Percentiles rank a stretch among this genome's conserved stretches.
These are phyloP conservation scores for Diloba caeruleocephala DNA, from an alignment of 2,888 invertebrate species.

Conservation along the genomic window DNA sequence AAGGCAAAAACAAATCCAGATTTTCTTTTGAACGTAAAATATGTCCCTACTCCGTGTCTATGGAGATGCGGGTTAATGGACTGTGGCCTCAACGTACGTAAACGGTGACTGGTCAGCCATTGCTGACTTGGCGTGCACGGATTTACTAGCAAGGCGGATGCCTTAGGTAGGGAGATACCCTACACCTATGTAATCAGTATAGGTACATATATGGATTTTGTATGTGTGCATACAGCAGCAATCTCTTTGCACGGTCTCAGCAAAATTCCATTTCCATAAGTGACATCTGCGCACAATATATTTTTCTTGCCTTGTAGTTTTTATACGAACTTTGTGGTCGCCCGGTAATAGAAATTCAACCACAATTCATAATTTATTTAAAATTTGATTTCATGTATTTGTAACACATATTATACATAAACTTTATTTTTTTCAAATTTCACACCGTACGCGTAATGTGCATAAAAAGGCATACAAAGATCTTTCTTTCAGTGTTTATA, in stretches of 20 bases:
- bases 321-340: too few relatives aligned
- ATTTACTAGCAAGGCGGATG: conserved; percentile 37
- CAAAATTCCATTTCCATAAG: conserved; percentile 15
- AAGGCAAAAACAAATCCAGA: not conserved
- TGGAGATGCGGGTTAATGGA: conserved; percentile 51
- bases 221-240: conserved; percentile 10
- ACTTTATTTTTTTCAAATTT: too few relatives aligned
- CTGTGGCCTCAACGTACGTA: conserved; percentile 34
- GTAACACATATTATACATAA: too few relatives aligned
- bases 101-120: conserved; percentile 42
- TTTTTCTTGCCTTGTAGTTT: too few relatives aligned
- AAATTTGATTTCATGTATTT: too few relatives aligned
- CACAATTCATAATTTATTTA: too few relatives aligned
- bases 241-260: conserved; percentile 9
- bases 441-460: too few relatives aligned
- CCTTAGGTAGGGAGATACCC: conserved; percentile 5
- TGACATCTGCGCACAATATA: too few relatives aligned
- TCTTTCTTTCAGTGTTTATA: too few relatives aligned
- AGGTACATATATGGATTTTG: not conserved
- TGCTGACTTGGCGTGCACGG: conserved; percentile 45
- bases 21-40: conserved; percentile 15
- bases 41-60: conserved; percentile 27
- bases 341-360: too few relatives aligned
- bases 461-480: too few relatives aligned
- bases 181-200: conserved; percentile 4